Conservation (phyloP, 2,113 vertebrate species). For the Sapajus apella region DNA sequence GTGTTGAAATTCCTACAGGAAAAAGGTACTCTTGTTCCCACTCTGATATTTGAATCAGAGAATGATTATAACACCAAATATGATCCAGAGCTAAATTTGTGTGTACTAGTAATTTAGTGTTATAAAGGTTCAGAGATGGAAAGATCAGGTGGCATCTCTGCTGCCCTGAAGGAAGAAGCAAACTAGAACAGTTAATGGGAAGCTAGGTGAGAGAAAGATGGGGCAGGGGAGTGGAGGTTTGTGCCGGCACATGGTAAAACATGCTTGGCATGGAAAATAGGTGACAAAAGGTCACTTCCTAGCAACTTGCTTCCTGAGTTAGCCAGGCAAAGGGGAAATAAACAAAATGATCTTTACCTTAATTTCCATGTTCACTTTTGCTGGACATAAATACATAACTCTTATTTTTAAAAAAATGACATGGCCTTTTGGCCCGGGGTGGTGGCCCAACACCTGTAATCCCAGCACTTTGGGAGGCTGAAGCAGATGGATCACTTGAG, state of each 20-base stretch:
- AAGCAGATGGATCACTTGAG: too few species aligned
- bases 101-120: not conserved
- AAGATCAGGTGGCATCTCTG: not conserved
- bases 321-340: not conserved
- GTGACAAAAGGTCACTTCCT: not conserved
- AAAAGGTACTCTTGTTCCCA: constrained; percentile 3
- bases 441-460: too few species aligned
- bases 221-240: not conserved
- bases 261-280: not conserved
- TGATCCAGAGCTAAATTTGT: constrained; percentile 12
- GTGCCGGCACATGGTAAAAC: not conserved
- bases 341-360: not conserved
- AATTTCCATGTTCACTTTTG: constrained; percentile 18
- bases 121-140: not conserved
- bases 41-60: constrained; percentile 38
- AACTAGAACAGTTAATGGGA: not conserved
- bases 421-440: too few species aligned
- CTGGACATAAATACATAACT: not conserved
- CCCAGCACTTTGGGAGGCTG: too few species aligned
- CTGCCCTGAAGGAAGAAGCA: not conserved
- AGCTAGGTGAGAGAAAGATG: not conserved
- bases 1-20: not conserved
- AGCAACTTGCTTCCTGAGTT: not conserved
- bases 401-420: not conserved
- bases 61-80: constrained; percentile 9